Conservation (phyloP, 2,888 invertebrate genomes). For the Drosophila pegasa region DNA sequence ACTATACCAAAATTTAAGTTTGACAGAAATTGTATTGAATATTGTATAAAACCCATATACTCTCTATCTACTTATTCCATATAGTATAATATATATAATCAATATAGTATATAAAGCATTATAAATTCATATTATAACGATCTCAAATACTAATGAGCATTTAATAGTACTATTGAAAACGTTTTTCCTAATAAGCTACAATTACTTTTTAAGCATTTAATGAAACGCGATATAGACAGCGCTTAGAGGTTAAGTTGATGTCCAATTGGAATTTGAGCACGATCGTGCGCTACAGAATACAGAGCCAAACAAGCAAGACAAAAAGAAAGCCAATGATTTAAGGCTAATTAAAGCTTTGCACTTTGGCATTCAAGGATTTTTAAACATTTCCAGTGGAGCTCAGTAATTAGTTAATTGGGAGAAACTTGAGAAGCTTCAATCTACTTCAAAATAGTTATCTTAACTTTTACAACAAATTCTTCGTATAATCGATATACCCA, state of each 20-base stretch:
- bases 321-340: neutral
- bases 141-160: no score
- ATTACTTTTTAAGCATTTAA: neutral
- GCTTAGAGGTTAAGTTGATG: neutral
- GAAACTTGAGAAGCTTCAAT: neutral
- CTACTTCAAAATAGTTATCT: neutral
- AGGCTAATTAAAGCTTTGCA: neutral
- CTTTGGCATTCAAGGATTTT: slow-evolving; percentile 3
- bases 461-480: neutral
- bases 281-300: neutral
- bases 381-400: neutral
- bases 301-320: neutral
- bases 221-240: neutral
- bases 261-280: neutral
- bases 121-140: no score
- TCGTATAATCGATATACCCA: slow-evolving; percentile 5
- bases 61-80: no score
- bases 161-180: no score
- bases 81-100: no score
- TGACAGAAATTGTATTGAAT: no score
- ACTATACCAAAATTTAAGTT: no score
- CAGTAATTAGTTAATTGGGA: neutral
- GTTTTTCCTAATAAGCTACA: no score
- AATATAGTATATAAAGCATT: no score
- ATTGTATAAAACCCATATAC: no score